Evolutionary conservation across 1,140 invertebrate species (phyloP).

Genomic region (Conus betulinus): DNA sequence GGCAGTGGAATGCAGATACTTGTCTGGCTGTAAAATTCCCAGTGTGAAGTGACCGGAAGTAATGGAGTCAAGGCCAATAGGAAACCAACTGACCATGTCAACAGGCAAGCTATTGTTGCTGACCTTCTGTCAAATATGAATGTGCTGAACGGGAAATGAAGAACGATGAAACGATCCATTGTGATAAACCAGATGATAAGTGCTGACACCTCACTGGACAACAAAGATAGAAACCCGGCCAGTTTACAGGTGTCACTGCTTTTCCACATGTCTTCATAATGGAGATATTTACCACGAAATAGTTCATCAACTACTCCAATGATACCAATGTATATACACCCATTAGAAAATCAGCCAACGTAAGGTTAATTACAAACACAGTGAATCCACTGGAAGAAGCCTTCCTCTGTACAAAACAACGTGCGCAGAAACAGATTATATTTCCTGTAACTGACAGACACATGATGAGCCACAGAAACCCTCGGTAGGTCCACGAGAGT

Average conservation of each 20-base stretch:
- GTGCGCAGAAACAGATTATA: slow-evolving; percentile 44
- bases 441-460: slow-evolving; percentile 49
- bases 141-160: slow-evolving; percentile 32
- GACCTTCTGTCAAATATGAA: neutral
- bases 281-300: slow-evolving; percentile 57
- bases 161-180: slow-evolving; percentile 55
- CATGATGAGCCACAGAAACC: slow-evolving; percentile 50
- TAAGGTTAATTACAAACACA: slow-evolving; percentile 57
- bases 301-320: slow-evolving; percentile 59
- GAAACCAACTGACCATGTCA: neutral
- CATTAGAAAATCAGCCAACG: slow-evolving; percentile 62
- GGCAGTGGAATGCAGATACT: slow-evolving; percentile 2
- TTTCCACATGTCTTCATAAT: slow-evolving; percentile 55
- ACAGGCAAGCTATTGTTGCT: neutral
- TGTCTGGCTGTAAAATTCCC: slow-evolving; percentile 8
- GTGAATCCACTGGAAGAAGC: slow-evolving; percentile 40
- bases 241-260: slow-evolving; percentile 54
- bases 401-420: slow-evolving; percentile 20
- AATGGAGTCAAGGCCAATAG: neutral
- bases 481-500: slow-evolving; percentile 32
- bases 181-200: slow-evolving; percentile 62
- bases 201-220: slow-evolving; percentile 60
- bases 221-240: slow-evolving; percentile 60
- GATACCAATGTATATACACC: slow-evolving; percentile 63
- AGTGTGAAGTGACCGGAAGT: neutral